These are phyloP conservation scores for Apodemia zela DNA, from an alignment of 2,888 invertebrate genomes.

Conservation along the genomic window DNA sequence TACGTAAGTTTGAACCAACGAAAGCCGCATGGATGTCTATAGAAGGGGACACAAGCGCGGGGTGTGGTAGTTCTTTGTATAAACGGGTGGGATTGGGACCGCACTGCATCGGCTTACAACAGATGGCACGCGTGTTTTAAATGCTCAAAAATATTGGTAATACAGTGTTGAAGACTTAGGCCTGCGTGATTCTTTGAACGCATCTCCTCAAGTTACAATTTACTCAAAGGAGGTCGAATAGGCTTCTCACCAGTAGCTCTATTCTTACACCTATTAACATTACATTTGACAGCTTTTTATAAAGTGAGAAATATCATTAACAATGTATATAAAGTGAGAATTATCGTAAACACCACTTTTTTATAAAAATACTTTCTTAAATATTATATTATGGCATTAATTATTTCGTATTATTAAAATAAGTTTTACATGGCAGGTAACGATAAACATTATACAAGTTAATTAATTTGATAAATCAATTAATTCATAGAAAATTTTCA, in stretches of 20 bases:
- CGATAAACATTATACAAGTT: too few species aligned
- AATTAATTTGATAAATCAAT: too few species aligned
- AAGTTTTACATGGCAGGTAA: too few species aligned
- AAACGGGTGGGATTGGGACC: constrained; percentile 71
- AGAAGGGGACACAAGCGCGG: constrained; percentile 46
- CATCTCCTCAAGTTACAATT: constrained; percentile 68
- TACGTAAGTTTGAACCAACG: constrained; percentile 80
- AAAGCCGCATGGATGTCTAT: constrained; percentile 73
- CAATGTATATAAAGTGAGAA: neutral
- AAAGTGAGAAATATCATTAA: neutral
- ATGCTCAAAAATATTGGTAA: constrained; percentile 73
- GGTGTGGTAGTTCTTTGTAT: constrained; percentile 53
- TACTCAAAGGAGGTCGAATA: constrained; percentile 72
- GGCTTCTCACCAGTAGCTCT: constrained; percentile 47
- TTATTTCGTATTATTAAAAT: too few species aligned
- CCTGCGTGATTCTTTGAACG: constrained; percentile 69
- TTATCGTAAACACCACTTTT: neutral
- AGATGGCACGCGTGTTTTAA: constrained; percentile 80
- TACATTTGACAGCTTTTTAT: constrained; percentile 4
- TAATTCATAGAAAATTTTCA: too few species aligned
- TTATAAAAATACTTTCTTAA: neutral
- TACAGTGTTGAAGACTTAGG: constrained; percentile 66
- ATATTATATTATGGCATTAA: too few species aligned
- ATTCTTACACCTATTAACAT: constrained; percentile 12
- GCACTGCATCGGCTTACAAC: constrained; percentile 74